Evolutionary conservation across 1,140 invertebrate species (phyloP), one percentile per base, ranked within the genome.

Genomic region (Microvelia longipes): DNA sequence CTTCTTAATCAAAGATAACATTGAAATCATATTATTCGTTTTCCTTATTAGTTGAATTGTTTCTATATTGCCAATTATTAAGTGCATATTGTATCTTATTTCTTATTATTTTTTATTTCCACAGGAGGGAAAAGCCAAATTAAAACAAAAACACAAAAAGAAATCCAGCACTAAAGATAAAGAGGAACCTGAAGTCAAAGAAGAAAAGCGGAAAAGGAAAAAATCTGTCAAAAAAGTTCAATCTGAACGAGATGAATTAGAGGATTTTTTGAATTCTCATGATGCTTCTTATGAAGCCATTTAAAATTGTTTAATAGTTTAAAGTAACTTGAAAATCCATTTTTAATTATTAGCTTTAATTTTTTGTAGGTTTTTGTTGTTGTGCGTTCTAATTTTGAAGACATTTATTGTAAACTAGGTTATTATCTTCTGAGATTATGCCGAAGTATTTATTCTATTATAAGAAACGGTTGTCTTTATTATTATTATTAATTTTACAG

Each of bases 271-370:
- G 2, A 70, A 71, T 27, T 71, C 73, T 14, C 62, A 71, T 64
- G 70, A 74, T 67, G 30, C 30, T 69, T 70, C 71, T 19, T 74
- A 74, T 61, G 73, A 74, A 70, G 72, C 69, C n/a, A 66, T 74
- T 19, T 74, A 71, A 70, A 69, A 50, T 11, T 50, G 5, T 11
- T 50, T 11, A 50, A 50, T 50, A 19, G 5, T 19, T n/a, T n/a
- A n/a, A n/a, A n/a, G n/a, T 50, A 50, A 5, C 35, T 50, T 50
- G 5, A 11, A 50, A 50, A 50, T 11, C 5, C 5, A 19, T 50
- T 50, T 5, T 50, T 50, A 5, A 50, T 50, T 11, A 50, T 11
- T 19, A 11, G 35, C 5, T 19, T 50, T 50, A 11, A 50, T 11
- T 50, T 11, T 50, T 50, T 19, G 5, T 50, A 5, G 19, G 5